Conservation (phyloP, 2,113 vertebrate species). For the Tautogolabrus adspersus region DNA sequence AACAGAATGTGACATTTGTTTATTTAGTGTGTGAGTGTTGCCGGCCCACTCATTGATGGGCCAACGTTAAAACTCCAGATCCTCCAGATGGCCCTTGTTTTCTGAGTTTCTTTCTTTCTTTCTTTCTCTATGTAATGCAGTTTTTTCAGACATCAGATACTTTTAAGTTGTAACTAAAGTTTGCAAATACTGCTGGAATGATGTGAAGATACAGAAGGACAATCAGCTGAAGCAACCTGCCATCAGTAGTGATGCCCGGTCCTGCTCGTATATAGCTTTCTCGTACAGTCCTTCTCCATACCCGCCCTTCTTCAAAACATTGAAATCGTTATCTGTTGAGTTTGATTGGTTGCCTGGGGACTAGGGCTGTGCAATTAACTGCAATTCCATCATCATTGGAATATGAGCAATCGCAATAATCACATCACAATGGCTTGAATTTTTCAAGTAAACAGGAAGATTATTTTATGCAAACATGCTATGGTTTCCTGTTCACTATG, state of each 20-base stretch:
- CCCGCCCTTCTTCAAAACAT: background rate
- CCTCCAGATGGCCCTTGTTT: constrained; percentile 49
- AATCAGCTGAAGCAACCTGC: constrained; percentile 31
- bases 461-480: no score
- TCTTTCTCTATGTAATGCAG: background rate
- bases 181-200: background rate
- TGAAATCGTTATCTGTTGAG: constrained; percentile 5
- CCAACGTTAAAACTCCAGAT: constrained; percentile 17
- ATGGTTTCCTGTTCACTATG: no score
- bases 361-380: no score
- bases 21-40: constrained; percentile 8
- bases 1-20: constrained; percentile 33
- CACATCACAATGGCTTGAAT: no score
- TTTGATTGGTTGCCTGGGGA: constrained; percentile 14
- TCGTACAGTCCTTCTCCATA: background rate
- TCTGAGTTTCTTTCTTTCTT: constrained; percentile 10
- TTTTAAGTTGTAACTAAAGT: constrained; percentile 25
- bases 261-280: background rate
- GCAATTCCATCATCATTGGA: no score
- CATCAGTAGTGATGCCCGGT: constrained; percentile 15
- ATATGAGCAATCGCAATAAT: no score
- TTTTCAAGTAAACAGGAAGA: no score
- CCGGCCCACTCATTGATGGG: constrained; percentile 14
- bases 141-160: constrained; percentile 5
- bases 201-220: constrained; percentile 10